These are phyloP conservation scores for Actinernus sp. DNA, from an alignment of 92 coral and sea anemone genomes.

Conservation along the genomic window DNA sequence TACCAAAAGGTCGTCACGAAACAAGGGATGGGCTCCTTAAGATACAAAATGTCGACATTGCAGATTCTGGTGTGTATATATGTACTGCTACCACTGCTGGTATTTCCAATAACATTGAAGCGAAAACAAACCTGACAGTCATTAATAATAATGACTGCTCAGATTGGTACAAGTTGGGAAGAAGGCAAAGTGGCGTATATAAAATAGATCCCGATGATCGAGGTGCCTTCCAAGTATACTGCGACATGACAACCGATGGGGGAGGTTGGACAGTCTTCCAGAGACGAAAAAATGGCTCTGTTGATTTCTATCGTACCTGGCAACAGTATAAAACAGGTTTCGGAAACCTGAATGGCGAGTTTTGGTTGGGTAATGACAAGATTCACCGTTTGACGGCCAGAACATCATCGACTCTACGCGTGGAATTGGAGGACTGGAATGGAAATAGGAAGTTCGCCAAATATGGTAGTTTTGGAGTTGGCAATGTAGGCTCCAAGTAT, in stretches of 20 bases:
- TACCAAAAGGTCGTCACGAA: not conserved
- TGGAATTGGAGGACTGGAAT: slow-evolving; percentile 8
- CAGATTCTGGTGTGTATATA: slow-evolving; percentile 9
- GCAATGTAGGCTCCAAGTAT: slow-evolving; percentile 7
- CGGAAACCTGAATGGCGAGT: slow-evolving; percentile 10
- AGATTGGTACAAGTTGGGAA: slow-evolving; percentile 6
- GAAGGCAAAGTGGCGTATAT: slow-evolving; percentile 31
- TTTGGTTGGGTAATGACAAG: slow-evolving; percentile 20
- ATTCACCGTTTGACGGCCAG: slow-evolving; percentile 18
- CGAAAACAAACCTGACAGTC: not conserved
- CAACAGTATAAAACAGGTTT: not conserved
- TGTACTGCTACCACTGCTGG: slow-evolving; percentile 12
- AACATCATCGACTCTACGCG: slow-evolving; percentile 15
- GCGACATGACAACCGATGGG: slow-evolving; percentile 66
- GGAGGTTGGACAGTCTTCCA: slow-evolving; percentile 60
- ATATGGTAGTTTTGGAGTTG: slow-evolving; percentile 18
- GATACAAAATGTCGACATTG: not conserved
- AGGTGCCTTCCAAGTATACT: slow-evolving; percentile 56
- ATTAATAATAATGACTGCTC: slow-evolving; percentile 22
- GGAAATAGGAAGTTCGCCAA: slow-evolving; percentile 12
- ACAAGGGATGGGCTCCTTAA: not conserved
- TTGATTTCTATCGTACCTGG: not conserved
- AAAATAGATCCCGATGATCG: slow-evolving; percentile 41
- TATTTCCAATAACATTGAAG: not conserved
- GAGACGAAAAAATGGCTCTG: slow-evolving; percentile 23